A percentile compares a stretch with the other conserved stretches of the same genome.
phyloP scores from a whole-genome alignment of 2,888 invertebrate species.

The Tiliacea aurago region DNA sequence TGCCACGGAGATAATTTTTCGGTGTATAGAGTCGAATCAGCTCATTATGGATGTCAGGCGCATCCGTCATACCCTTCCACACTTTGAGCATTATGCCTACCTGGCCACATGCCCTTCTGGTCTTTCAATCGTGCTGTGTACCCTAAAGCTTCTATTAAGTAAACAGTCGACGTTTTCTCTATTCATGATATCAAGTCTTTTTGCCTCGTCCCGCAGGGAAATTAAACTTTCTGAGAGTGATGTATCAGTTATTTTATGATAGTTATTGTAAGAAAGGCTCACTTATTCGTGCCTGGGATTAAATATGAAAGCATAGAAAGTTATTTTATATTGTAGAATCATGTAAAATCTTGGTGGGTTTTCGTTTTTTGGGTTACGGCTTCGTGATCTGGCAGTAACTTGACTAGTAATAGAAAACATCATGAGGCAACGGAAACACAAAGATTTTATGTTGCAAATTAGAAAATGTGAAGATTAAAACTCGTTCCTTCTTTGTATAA shows the following conservation, averaged over 20 bases:
- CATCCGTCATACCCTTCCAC: too few species aligned
- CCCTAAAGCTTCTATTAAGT: conserved; percentile 19
- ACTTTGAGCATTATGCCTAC: too few species aligned
- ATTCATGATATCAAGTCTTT: conserved; percentile 20
- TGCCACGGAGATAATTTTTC: too few species aligned
- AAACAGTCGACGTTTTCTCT: conserved; percentile 30
- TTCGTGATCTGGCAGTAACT: too few species aligned
- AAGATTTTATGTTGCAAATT: neutral
- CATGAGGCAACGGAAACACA: neutral
- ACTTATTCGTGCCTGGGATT: neutral
- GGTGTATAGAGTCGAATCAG: too few species aligned
- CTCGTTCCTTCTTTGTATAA: neutral
- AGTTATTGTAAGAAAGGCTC: neutral
- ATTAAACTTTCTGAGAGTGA: conserved; percentile 37
- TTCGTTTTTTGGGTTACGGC: neutral
- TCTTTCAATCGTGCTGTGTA: neutral
- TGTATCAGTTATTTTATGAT: conserved; percentile 45
- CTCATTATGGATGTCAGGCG: too few species aligned
- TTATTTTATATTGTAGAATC: neutral
- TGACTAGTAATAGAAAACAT: neutral
- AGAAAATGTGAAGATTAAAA: neutral
- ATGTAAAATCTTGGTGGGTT: neutral
- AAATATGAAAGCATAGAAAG: neutral
- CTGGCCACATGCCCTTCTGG: too few species aligned
- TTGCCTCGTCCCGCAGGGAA: conserved; percentile 36